phyloP scores from a whole-genome alignment of 2,113 vertebrate genomes.

The Mesocricetus auratus region DNA sequence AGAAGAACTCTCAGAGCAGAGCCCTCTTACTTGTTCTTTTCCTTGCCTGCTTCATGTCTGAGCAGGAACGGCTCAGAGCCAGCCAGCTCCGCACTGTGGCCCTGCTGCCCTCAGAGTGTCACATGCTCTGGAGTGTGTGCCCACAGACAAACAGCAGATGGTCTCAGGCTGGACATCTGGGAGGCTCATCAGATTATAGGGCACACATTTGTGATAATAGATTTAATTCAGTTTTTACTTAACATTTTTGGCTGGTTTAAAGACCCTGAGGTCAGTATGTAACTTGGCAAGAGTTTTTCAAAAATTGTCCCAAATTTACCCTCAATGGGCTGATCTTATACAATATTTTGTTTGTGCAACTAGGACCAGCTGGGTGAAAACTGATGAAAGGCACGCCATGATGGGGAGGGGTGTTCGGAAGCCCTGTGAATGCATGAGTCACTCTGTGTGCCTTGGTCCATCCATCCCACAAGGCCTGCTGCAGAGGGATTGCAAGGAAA shows the following conservation, averaged over 20 bases:
- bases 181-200: slow-evolving; percentile 84
- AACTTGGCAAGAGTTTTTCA: slow-evolving; percentile 84
- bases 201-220: slow-evolving; percentile 84
- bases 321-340: slow-evolving; percentile 83
- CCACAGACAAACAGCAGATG: slow-evolving; percentile 84
- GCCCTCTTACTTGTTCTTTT: slow-evolving; percentile 2
- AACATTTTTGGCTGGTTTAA: slow-evolving; percentile 83
- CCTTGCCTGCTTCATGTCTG: slow-evolving; percentile 59
- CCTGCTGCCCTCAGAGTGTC: slow-evolving; percentile 35
- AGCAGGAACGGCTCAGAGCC: slow-evolving; percentile 62
- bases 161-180: slow-evolving; percentile 84
- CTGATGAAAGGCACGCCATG: slow-evolving; percentile 88
- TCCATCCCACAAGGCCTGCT: slow-evolving; percentile 84
- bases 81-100: slow-evolving; percentile 10
- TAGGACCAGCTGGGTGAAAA: slow-evolving; percentile 88
- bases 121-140: slow-evolving; percentile 64
- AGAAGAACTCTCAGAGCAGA: background rate
- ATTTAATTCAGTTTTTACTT: slow-evolving; percentile 85
- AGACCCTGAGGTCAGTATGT: slow-evolving; percentile 84
- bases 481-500: slow-evolving; percentile 83
- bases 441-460: slow-evolving; percentile 83
- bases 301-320: slow-evolving; percentile 85
- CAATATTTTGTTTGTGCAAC: slow-evolving; percentile 87
- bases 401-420: slow-evolving; percentile 74
- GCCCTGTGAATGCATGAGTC: slow-evolving; percentile 87